Evolutionary conservation across 1,140 invertebrate species (phyloP).

Genomic region (Oppia nitens): DNA sequence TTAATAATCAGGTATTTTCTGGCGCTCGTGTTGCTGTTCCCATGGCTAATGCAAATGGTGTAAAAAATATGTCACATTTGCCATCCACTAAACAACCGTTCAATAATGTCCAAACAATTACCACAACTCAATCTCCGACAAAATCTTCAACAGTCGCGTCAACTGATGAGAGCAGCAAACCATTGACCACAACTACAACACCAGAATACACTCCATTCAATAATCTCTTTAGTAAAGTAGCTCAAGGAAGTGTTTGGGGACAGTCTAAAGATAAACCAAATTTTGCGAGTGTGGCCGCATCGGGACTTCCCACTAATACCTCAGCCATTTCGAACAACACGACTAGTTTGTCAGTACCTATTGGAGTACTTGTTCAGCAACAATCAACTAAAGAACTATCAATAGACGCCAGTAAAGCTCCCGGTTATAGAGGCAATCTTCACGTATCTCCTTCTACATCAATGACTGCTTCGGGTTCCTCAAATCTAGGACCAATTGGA

Average conservation of each 20-base stretch:
- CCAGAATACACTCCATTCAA: slow-evolving; percentile 62
- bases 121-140: not conserved
- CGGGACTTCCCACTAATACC: slow-evolving; percentile 26
- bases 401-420: slow-evolving; percentile 59
- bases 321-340: not conserved
- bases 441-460: slow-evolving; percentile 6
- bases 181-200: slow-evolving; percentile 1
- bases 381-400: slow-evolving; percentile 24
- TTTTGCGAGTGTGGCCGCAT: slow-evolving; percentile 52
- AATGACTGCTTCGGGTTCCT: slow-evolving; percentile 12
- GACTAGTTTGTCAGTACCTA: slow-evolving; percentile 17
- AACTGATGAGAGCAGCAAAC: not conserved
- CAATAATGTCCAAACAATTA: not conserved
- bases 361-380: slow-evolving; percentile 13
- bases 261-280: slow-evolving; percentile 49
- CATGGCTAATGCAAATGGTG: not conserved
- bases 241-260: slow-evolving; percentile 45
- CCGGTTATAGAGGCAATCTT: slow-evolving; percentile 48
- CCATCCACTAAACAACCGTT: not conserved
- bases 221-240: slow-evolving; percentile 44
- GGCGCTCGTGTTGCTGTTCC: not conserved
- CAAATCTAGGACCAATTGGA: slow-evolving; percentile 20
- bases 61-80: not conserved
- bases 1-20: not conserved
- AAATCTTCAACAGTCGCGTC: not conserved